A percentile compares a stretch with the other conserved stretches of the same genome.
These are phyloP conservation scores for Catocala nupta DNA, from an alignment of 2,888 invertebrate genomes.

Conservation along the genomic window DNA sequence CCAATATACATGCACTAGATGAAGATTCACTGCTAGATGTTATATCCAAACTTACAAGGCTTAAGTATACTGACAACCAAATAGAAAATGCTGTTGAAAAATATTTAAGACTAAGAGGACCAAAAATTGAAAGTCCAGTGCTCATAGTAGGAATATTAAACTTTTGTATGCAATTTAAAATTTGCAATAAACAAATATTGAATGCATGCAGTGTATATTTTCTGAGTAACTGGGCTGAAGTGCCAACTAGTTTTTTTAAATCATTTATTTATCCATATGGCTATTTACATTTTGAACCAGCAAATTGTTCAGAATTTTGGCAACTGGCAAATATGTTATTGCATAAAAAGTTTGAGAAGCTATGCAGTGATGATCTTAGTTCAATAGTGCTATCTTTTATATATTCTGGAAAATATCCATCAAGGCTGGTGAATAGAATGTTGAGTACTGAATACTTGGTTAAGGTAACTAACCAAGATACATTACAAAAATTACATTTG, in stretches of 20 bases:
- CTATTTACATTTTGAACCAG: conserved; percentile 86
- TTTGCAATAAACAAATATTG: conserved; percentile 87
- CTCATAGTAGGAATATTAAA: conserved; percentile 88
- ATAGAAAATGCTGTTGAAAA: conserved; percentile 88
- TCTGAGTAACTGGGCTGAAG: conserved; percentile 72
- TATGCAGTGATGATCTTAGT: conserved; percentile 86
- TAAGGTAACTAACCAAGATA: conserved; percentile 80
- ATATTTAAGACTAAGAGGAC: conserved; percentile 86
- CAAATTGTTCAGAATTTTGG: conserved; percentile 86
- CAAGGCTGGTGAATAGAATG: conserved; percentile 87
- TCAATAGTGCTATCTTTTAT: conserved; percentile 89
- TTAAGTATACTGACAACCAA: conserved; percentile 86
- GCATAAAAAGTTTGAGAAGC: conserved; percentile 85
- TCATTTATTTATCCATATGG: conserved; percentile 89
- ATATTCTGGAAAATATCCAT: conserved; percentile 88
- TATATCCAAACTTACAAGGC: conserved; percentile 83
- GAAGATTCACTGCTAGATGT: conserved; percentile 87
- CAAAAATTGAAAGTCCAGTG: conserved; percentile 80
- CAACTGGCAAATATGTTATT: conserved; percentile 83
- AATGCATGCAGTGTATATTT: conserved; percentile 88
- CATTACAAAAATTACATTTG: conserved; percentile 86
- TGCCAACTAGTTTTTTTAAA: conserved; percentile 86
- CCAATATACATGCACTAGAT: conserved; percentile 88
- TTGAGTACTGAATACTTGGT: conserved; percentile 88
- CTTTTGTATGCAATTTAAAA: conserved; percentile 87